Evolutionary conservation across 2,888 invertebrate species (phyloP).

Genomic region (Meandrusa payeni): DNA sequence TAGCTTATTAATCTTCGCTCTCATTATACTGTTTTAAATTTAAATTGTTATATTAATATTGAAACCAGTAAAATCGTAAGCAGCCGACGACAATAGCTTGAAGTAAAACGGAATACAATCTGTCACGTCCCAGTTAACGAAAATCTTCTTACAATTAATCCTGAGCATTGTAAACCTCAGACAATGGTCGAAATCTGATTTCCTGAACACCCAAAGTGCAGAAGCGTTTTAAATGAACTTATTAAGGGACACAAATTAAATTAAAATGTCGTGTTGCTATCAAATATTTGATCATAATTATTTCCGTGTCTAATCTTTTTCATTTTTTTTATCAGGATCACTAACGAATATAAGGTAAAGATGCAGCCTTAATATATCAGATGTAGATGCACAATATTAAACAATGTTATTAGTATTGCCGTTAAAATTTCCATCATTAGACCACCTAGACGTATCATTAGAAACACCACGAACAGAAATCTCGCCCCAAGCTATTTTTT

Average conservation of each 20-base stretch:
- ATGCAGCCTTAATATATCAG: no score
- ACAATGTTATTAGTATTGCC: no score
- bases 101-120: conserved; percentile 23
- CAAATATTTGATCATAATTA: not conserved
- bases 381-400: no score
- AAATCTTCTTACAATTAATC: conserved; percentile 49
- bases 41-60: no score
- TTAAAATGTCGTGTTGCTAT: conserved; percentile 12
- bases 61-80: conserved; percentile 3
- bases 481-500: no score
- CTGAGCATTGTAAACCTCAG: conserved; percentile 35
- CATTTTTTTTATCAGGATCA: no score
- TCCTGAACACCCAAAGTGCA: conserved; percentile 39
- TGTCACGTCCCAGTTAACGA: conserved; percentile 37
- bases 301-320: not conserved
- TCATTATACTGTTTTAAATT: no score
- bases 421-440: no score
- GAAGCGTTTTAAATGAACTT: conserved; percentile 35
- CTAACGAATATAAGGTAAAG: no score
- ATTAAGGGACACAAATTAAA: conserved; percentile 19
- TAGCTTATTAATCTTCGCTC: no score
- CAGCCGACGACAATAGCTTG: conserved; percentile 3
- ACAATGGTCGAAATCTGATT: conserved; percentile 41
- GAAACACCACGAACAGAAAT: no score
- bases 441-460: no score